These are phyloP conservation scores for Drosophila recens DNA, from an alignment of 2,888 invertebrate genomes.

Conservation along the genomic window DNA sequence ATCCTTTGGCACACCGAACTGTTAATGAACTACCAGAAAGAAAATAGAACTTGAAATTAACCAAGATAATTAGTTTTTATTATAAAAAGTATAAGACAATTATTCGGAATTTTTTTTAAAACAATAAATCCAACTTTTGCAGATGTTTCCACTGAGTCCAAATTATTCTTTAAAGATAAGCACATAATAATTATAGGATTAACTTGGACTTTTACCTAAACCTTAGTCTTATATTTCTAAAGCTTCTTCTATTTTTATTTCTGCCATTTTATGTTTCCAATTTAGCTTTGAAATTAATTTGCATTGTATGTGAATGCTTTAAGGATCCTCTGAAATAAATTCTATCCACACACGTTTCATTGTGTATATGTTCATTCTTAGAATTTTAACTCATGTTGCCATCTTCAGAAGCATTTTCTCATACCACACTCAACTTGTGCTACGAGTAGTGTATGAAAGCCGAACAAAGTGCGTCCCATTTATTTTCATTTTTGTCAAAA, in stretches of 20 bases:
- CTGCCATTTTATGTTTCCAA: background rate
- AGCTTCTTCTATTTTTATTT: background rate
- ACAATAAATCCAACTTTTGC: no score
- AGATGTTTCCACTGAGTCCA: no score
- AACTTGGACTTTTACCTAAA: background rate
- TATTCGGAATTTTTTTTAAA: no score
- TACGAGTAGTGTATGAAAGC: constrained; percentile 16
- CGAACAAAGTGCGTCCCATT: constrained; percentile 52
- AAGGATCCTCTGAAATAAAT: constrained; percentile 6
- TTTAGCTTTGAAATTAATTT: background rate
- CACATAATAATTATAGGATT: background rate
- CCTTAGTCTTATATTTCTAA: background rate
- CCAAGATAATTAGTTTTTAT: no score
- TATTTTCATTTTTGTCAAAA: constrained; percentile 69
- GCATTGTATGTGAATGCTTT: background rate
- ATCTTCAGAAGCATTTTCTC: constrained; percentile 6
- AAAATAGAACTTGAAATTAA: no score
- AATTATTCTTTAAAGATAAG: no score
- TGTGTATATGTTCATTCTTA: background rate
- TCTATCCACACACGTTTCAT: background rate
- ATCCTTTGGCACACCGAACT: background rate
- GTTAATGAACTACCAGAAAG: background rate
- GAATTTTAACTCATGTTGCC: constrained; percentile 3
- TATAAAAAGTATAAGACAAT: no score
- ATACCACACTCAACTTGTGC: constrained; percentile 5